These are phyloP conservation scores for Thryonomys swinderianus DNA, from an alignment of 2,113 vertebrate genomes.

Conservation along the genomic window DNA sequence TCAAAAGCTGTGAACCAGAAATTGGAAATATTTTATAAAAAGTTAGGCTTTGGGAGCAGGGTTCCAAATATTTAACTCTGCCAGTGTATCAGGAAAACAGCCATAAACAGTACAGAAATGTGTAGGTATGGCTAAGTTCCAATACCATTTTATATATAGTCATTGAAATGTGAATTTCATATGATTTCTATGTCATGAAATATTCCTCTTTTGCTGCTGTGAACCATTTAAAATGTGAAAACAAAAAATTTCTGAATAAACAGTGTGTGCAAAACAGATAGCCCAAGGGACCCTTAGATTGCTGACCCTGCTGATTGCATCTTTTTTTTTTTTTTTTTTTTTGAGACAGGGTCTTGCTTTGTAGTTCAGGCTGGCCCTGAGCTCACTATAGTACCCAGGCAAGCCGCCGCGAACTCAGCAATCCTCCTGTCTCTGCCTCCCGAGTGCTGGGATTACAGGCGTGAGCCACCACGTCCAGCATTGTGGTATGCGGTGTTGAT, in stretches of 20 bases:
- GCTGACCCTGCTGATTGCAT: not conserved
- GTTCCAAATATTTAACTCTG: not conserved
- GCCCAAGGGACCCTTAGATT: not conserved
- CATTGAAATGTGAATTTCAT: constrained; percentile 30
- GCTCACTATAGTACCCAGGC: too few relatives aligned
- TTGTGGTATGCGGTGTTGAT: too few relatives aligned
- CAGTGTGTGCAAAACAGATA: not conserved
- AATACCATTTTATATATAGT: constrained; percentile 38
- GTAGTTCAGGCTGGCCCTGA: too few relatives aligned
- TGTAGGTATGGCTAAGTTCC: constrained; percentile 3
- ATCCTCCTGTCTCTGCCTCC: too few relatives aligned
- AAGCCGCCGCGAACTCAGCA: too few relatives aligned
- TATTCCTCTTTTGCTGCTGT: constrained; percentile 42
- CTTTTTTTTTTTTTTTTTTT: too few relatives aligned
- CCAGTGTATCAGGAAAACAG: not conserved
- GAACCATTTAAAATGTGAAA: constrained; percentile 7
- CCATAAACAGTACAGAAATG: constrained; percentile 16
- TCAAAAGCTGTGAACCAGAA: constrained; percentile 21
- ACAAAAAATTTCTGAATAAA: constrained; percentile 15
- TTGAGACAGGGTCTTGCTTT: too few relatives aligned
- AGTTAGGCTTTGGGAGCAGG: not conserved
- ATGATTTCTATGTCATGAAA: not conserved
- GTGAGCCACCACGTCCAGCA: too few relatives aligned
- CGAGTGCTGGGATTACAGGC: too few relatives aligned
- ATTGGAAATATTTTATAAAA: constrained; percentile 39